Percentiles rank a stretch among this genome's conserved stretches.
phyloP scores from a whole-genome alignment of 2,113 vertebrate genomes.

The Equus przewalskii region DNA sequence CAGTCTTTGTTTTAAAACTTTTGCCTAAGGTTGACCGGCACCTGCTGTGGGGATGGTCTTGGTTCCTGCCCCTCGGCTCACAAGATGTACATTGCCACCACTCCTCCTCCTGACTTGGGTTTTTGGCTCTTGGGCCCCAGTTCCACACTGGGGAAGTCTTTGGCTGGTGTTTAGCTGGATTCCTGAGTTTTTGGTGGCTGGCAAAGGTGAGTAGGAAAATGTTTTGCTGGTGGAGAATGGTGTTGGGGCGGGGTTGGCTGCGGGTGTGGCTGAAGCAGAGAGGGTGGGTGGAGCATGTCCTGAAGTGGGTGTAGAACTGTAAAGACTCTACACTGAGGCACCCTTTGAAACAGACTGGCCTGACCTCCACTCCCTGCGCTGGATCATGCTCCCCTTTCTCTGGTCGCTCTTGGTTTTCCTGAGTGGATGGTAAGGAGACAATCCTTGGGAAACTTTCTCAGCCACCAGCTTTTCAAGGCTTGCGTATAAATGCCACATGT shows the following conservation, averaged over 20 bases:
- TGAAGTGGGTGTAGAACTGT: neutral
- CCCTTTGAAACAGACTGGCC: neutral
- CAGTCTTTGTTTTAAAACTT: neutral
- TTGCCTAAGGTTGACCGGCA: neutral
- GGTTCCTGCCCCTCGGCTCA: neutral
- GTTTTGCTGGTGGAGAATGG: neutral
- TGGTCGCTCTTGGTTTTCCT: neutral
- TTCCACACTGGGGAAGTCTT: neutral
- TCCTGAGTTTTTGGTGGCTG: neutral
- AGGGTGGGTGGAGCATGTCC: accelerated
- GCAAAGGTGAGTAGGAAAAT: neutral
- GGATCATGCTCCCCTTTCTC: neutral
- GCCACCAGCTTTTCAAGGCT: neutral
- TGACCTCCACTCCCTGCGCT: neutral
- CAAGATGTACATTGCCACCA: neutral
- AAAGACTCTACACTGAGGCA: neutral
- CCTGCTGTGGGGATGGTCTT: neutral
- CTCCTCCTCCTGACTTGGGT: neutral
- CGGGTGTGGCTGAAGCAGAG: neutral
- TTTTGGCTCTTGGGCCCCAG: neutral
- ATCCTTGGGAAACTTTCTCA: neutral
- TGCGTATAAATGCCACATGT: neutral
- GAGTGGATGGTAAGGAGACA: neutral
- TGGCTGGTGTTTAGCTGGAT: neutral
- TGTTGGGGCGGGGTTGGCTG: neutral